Evolutionary conservation across 2,888 invertebrate genomes (phyloP), one percentile per base, ranked within the genome.

Genomic region (Temnothorax unifasciatus): DNA sequence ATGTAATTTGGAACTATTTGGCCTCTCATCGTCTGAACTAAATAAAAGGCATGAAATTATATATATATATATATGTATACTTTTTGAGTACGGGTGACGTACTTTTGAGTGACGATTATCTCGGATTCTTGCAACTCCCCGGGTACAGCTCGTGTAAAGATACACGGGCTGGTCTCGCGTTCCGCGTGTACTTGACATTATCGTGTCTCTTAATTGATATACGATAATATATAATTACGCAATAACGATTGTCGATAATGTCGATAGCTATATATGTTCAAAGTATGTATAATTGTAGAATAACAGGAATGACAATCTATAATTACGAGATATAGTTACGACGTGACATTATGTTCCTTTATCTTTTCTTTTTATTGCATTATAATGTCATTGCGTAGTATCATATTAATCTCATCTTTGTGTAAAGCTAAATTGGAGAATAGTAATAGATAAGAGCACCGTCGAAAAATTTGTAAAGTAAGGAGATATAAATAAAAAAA

Each of bases 261-360:
- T 57, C 29, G 73, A 34, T 13, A 25, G 5, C 21, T 69, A 50
- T 47, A 29, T 74, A 47, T 85, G 76, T 90, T 66, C 82, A 88
- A 86, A 86, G 83, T 82, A 57, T 89, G 82, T 90, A 89, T 82
- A 90, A 77, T 73, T 75, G 69, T 90, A 89, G 74, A 85, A 61
- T 88, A 79, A 86, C 71, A 77, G 83, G 54, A 63, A 79, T 34
- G 47, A 25, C 54, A 75, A 84, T 84, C 88, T 79, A 68, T 54
- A 82, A 84, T 34, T 68, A 71, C 29, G 9, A 41, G 5, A 59
- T 38, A 66, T 81, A 76, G 61, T 81, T 57, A 44, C 44, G 13
- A 38, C 61, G 52, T 61, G 74, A 82, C 76, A 59, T 76, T 89
- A 82, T 25, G 41, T 77, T 83, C 34, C 44, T 69, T 44, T 5